A percentile compares a stretch with the other conserved stretches of the same genome.
phyloP scores from a whole-genome alignment of 2,888 invertebrate species.

The Eugnorisma glareosa region DNA sequence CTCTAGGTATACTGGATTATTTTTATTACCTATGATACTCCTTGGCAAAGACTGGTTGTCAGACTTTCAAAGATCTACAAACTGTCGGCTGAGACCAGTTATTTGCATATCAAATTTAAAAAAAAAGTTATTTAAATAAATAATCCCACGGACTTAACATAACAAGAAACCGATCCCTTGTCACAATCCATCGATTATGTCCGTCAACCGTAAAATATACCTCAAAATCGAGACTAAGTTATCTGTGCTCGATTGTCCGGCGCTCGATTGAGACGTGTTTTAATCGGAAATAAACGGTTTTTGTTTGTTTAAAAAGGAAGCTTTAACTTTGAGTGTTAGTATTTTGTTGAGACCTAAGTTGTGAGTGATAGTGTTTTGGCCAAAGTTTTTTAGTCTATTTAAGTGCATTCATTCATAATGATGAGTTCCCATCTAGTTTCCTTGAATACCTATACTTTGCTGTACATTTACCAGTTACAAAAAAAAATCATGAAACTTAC shows the following conservation, averaged over 20 bases:
- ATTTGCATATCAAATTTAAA: slow-evolving; percentile 62
- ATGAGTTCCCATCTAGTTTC: background rate
- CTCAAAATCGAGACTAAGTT: slow-evolving; percentile 85
- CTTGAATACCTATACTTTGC: background rate
- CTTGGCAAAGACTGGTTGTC: background rate
- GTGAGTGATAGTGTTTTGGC: background rate
- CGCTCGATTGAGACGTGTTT: slow-evolving; percentile 74
- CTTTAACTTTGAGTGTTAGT: background rate
- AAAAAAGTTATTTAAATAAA: slow-evolving; percentile 71
- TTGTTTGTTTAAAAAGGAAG: slow-evolving; percentile 18
- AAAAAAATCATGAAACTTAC: background rate
- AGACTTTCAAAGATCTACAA: background rate
- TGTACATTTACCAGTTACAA: background rate
- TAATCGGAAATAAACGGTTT: slow-evolving; percentile 56
- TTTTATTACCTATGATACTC: background rate
- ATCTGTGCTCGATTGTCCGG: slow-evolving; percentile 78
- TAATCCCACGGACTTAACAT: slow-evolving; percentile 82
- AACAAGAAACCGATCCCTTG: slow-evolving; percentile 86
- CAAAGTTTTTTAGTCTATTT: too few relatives aligned
- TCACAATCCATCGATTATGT: slow-evolving; percentile 87
- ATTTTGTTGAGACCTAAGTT: background rate
- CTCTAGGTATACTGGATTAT: too few relatives aligned
- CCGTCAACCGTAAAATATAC: slow-evolving; percentile 88
- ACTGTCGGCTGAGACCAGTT: background rate
- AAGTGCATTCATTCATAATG: background rate